Evolutionary conservation across 2,888 invertebrate species (phyloP).

Genomic region (Ganaspis brasiliensis): DNA sequence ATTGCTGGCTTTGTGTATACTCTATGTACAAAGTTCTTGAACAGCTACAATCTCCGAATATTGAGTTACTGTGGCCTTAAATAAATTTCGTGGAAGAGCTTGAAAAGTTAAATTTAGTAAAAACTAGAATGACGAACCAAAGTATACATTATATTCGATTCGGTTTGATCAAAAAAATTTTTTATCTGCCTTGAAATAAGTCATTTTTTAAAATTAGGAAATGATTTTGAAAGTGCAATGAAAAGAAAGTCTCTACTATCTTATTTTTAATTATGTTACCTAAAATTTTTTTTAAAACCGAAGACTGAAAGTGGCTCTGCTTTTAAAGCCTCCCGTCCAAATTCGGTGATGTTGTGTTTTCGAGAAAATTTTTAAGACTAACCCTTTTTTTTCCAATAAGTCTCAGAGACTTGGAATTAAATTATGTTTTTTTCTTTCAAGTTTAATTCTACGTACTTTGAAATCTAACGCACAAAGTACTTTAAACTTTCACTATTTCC

Average conservation of each 20-base stretch:
- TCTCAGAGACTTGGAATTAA: neutral
- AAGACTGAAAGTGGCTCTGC: conserved; percentile 73
- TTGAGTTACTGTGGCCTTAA: conserved; percentile 88
- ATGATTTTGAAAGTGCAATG: neutral
- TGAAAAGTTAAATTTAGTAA: conserved; percentile 53
- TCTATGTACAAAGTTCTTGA: conserved; percentile 92
- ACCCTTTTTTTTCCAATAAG: neutral
- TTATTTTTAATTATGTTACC: neutral
- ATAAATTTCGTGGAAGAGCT: neutral
- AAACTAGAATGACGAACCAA: conserved; percentile 60
- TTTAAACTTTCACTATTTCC: neutral
- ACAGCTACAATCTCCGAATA: conserved; percentile 92
- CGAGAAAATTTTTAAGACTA: neutral
- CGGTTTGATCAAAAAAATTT: conserved; percentile 9
- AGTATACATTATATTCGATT: conserved; percentile 25
- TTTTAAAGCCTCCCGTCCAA: conserved; percentile 70
- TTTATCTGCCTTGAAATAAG: too few species aligned
- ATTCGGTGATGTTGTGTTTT: conserved; percentile 60
- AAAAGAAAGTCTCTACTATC: neutral
- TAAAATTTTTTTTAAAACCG: conserved; percentile 54
- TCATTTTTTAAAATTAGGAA: neutral
- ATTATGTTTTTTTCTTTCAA: neutral
- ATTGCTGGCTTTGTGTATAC: conserved; percentile 93
- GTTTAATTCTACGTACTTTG: too few species aligned
- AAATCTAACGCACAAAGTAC: too few species aligned